Conservation (phyloP, 2,888 invertebrate species). For the Nemapogon koenigi region DNA sequence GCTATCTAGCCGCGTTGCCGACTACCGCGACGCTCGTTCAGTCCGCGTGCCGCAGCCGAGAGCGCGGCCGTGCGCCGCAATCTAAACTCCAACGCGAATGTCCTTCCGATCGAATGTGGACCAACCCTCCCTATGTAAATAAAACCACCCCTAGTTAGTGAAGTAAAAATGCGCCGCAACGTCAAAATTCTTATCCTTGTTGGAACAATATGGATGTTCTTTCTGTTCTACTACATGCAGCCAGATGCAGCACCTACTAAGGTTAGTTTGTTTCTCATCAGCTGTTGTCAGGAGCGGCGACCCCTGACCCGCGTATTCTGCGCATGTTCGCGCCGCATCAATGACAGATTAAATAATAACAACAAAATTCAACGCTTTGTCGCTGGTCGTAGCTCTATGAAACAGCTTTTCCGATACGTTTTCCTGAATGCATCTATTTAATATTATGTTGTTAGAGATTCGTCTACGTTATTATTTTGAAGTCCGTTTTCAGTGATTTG, state of each 20-base stretch:
- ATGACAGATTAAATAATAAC: no score
- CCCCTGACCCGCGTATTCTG: conserved; percentile 10
- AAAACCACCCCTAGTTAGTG: conserved; percentile 6
- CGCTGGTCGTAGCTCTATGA: no score
- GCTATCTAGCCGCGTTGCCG: neutral
- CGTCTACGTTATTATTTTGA: no score
- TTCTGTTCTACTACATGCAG: conserved; percentile 54
- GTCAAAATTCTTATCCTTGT: conserved; percentile 49
- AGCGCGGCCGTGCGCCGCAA: conserved; percentile 59
- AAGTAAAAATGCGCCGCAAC: conserved; percentile 47
- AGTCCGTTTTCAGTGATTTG: no score
- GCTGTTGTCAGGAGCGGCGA: conserved; percentile 25
- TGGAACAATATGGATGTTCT: conserved; percentile 51
- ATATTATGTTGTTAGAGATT: no score
- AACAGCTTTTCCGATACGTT: no score
- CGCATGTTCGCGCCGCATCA: neutral
- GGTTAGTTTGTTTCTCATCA: conserved; percentile 20
- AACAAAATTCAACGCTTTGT: no score
- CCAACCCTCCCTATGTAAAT: conserved; percentile 1
- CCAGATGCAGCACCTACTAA: conserved; percentile 33
- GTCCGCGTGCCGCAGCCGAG: conserved; percentile 40
- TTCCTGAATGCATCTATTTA: no score
- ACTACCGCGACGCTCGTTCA: conserved; percentile 21
- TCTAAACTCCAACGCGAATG: neutral
- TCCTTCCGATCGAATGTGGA: neutral